These are phyloP conservation scores for Drosophila sordidula DNA, from an alignment of 2,888 invertebrate genomes.

Conservation along the genomic window DNA sequence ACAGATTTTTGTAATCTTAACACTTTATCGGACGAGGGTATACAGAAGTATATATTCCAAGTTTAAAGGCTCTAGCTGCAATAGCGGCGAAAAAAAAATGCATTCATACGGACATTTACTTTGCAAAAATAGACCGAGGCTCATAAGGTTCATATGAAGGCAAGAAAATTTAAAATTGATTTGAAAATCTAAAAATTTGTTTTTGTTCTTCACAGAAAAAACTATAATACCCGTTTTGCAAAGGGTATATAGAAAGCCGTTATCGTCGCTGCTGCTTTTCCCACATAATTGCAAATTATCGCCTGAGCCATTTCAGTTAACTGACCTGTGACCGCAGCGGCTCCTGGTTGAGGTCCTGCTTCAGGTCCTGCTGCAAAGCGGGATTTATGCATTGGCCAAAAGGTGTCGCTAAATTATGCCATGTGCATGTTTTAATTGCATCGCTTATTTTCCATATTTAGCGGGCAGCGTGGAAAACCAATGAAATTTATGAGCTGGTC, in stretches of 20 bases:
- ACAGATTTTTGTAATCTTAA: too few species aligned
- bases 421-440: slow-evolving; percentile 75
- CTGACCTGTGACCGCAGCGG: slow-evolving; percentile 49
- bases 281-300: slow-evolving; percentile 77
- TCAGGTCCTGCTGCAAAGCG: slow-evolving; percentile 5
- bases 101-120: too few species aligned
- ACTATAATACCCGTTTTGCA: neutral
- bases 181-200: too few species aligned
- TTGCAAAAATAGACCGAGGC: too few species aligned
- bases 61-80: too few species aligned
- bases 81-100: too few species aligned
- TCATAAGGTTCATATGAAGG: too few species aligned
- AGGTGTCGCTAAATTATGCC: slow-evolving; percentile 75
- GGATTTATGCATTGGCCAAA: slow-evolving; percentile 61
- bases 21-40: too few species aligned
- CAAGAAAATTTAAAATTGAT: too few species aligned
- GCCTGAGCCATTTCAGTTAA: slow-evolving; percentile 68
- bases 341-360: slow-evolving; percentile 5
- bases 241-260: neutral
- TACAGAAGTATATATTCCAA: too few species aligned
- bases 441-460: slow-evolving; percentile 66
- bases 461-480: slow-evolving; percentile 29
- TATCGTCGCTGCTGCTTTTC: slow-evolving; percentile 27
- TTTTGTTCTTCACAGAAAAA: neutral
- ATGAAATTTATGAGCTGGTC: slow-evolving; percentile 51